A percentile compares a stretch with the other conserved stretches of the same genome.
phyloP scores from a whole-genome alignment of 1,140 invertebrate genomes.

The Procambarus virginalis region DNA sequence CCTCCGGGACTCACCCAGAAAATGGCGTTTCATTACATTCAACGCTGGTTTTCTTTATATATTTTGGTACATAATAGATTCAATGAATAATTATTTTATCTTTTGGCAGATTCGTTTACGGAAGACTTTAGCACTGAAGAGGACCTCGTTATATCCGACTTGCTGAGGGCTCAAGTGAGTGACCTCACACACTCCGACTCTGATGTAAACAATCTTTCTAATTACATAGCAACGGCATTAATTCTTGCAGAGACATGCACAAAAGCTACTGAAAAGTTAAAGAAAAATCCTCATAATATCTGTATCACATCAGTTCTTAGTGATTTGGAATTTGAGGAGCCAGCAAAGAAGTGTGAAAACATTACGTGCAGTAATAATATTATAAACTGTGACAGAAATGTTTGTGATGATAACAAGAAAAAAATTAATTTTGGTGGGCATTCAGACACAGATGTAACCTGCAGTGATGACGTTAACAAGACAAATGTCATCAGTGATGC shows the following conservation, averaged over 20 bases:
- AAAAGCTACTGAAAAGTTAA: neutral
- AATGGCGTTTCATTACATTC: too few relatives aligned
- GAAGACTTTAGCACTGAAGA: conserved; percentile 41
- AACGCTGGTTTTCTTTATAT: too few relatives aligned
- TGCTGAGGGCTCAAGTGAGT: conserved; percentile 27
- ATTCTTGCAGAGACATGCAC: neutral
- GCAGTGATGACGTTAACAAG: neutral
- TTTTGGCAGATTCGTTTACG: conserved; percentile 25
- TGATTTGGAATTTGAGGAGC: neutral
- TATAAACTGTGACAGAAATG: neutral
- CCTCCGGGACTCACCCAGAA: too few relatives aligned
- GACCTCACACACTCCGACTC: neutral
- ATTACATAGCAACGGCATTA: conserved; percentile 9
- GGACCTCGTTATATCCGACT: conserved; percentile 37
- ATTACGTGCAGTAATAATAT: neutral
- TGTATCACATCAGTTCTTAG: neutral
- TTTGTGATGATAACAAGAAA: neutral
- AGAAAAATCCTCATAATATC: neutral
- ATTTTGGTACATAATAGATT: too few relatives aligned
- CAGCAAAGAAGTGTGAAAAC: neutral
- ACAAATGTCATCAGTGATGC: neutral
- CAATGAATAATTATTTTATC: neutral
- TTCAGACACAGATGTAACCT: neutral
- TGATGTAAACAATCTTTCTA: conserved; percentile 12
- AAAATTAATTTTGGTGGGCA: neutral